These are phyloP conservation scores for Erannis defoliaria DNA, from an alignment of 2,888 invertebrate species.

Conservation along the genomic window DNA sequence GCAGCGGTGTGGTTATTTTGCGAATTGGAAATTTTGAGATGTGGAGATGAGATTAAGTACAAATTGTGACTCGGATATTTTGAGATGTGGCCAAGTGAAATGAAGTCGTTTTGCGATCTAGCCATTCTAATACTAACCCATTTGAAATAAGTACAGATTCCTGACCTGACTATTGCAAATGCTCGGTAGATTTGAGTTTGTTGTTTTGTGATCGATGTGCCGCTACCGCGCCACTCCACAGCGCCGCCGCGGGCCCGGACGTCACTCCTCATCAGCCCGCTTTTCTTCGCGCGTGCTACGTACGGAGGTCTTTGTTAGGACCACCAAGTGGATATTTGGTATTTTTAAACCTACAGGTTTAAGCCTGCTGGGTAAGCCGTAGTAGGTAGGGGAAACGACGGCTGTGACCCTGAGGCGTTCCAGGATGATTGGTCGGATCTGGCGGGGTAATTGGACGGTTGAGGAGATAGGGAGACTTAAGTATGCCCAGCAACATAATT, in stretches of 20 bases:
- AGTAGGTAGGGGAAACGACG: neutral
- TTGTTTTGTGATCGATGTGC: constrained; percentile 21
- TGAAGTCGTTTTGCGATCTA: no score
- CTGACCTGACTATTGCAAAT: constrained; percentile 19
- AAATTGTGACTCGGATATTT: no score
- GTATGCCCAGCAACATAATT: neutral
- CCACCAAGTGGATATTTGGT: neutral
- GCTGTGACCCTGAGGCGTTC: neutral
- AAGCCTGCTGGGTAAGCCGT: neutral
- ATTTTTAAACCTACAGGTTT: neutral
- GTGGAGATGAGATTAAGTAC: no score
- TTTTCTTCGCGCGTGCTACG: constrained; percentile 21
- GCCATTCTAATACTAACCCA: no score
- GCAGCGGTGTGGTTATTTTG: no score
- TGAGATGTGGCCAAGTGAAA: no score
- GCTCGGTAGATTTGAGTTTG: constrained; percentile 10
- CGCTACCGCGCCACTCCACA: constrained; percentile 24
- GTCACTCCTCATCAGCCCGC: constrained; percentile 8
- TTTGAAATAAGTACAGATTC: constrained; percentile 29
- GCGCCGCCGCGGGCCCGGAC: constrained; percentile 1
- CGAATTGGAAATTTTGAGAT: no score
- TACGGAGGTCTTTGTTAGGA: constrained; percentile 20
- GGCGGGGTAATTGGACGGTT: neutral
- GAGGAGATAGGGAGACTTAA: neutral
- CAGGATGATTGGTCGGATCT: neutral